Evolutionary conservation across 2,797 vertebrate genomes (phyloP), one percentile per base, ranked within the genome.

Genomic region (Centropyge bicolor): DNA sequence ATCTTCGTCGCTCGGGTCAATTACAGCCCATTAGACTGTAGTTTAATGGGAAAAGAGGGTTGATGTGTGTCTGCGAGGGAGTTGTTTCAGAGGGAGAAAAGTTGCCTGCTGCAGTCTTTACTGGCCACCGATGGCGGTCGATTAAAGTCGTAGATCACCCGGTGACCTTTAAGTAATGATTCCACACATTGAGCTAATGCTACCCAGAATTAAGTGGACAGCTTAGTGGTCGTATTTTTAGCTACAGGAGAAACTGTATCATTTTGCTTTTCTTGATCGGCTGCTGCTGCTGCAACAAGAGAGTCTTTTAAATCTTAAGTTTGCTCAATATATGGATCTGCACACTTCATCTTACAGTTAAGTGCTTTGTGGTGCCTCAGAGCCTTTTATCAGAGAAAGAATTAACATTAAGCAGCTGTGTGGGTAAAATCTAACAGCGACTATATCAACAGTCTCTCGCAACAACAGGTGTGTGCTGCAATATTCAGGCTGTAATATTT

Each of bases 301-400:
- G 22, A 80, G 22, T 73, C 62, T 70, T 68, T 76, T 59, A 76
- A 59, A 27, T 75, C 35, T 66, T 31, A 22, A 20, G 35, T 7
- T 2, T 13, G 41, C 6, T 81, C 31, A 12, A 70, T 83, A 85
- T 80, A 82, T 80, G 43, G 70, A 83, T 88, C 52, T 14, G 62
- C 66, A 41, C 22, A 31, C 52, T 56, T 60, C 17, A 66, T 22
- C 55, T 55, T 49, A 55, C 48, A 81, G 70, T 56, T 36, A 43
- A 59, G 74, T 64, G 54, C 81, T 80, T 78, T 78, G 45, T 66
- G 83, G 36, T 61, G 69, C 72, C 17, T 52, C 22, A 22, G n/a
- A n/a, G n/a, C 78, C 35, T 16, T 51, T 35, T 31, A 54, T 60
- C 61, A 70, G 35, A 70, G 43, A 40, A 35, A 20, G 36, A 52